Conservation (phyloP, 1,140 invertebrate species). For the Neoseiulus cucumeris region DNA sequence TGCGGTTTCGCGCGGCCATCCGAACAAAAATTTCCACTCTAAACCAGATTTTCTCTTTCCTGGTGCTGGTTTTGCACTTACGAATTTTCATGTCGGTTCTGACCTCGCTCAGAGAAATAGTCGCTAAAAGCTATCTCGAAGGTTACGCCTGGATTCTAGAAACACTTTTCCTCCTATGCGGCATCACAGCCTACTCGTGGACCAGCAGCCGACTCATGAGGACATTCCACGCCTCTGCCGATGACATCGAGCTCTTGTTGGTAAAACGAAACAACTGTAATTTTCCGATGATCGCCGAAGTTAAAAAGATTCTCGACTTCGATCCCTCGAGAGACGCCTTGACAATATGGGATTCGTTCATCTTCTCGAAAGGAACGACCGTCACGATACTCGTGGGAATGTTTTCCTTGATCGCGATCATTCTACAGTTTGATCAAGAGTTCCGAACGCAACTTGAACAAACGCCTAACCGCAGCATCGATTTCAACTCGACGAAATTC, state of each 20-base stretch:
- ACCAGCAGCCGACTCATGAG: not conserved
- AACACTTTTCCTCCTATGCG: not conserved
- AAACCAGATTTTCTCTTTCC: not conserved
- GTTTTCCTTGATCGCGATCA: not conserved
- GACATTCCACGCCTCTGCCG: not conserved
- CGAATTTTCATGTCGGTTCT: not conserved
- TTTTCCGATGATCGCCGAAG: constrained; percentile 4
- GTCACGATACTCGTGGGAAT: not conserved
- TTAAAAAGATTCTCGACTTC: constrained; percentile 1
- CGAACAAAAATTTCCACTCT: not conserved
- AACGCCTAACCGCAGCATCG: too few species aligned
- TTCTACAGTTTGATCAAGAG: not conserved
- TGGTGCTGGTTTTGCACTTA: not conserved
- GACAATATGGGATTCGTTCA: not conserved
- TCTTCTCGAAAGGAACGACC: not conserved
- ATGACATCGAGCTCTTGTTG: not conserved
- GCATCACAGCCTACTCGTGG: not conserved
- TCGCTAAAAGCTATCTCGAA: not conserved
- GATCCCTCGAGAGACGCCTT: not conserved
- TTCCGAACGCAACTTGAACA: not conserved
- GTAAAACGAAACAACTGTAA: not conserved
- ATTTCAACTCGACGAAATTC: too few species aligned
- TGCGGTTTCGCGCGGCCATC: not conserved
- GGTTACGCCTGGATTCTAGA: not conserved
- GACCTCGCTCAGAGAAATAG: not conserved